Evolutionary conservation across 2,113 vertebrate genomes (phyloP).

Genomic region (Procapra przewalskii): DNA sequence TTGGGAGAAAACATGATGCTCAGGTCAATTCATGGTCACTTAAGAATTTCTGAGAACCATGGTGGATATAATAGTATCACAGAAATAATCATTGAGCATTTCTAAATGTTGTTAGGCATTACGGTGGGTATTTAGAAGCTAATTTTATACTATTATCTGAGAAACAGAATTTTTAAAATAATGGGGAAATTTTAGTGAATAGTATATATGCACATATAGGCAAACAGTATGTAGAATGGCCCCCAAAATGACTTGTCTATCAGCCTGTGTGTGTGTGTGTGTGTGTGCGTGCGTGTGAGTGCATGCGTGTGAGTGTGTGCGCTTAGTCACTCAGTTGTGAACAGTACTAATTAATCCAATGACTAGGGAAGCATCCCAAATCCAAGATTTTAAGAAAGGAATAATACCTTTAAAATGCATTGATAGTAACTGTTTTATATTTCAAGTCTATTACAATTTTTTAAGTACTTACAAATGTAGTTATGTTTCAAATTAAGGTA

Average conservation of each 20-base stretch:
- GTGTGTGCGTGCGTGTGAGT: rapidly evolving
- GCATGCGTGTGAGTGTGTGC: rapidly evolving
- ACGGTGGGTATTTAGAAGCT: neutral
- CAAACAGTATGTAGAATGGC: neutral
- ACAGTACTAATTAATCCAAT: neutral
- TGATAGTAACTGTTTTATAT: neutral
- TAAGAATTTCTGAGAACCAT: neutral
- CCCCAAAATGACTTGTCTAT: neutral
- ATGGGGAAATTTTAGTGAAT: neutral
- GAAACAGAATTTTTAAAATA: neutral
- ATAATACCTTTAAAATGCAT: neutral
- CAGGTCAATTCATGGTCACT: neutral
- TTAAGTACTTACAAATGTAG: neutral
- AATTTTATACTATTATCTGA: neutral
- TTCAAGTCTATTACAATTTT: neutral
- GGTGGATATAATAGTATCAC: neutral
- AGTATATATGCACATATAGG: neutral
- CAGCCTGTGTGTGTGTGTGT: neutral
- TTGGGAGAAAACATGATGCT: neutral
- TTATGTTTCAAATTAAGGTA: slow-evolving; percentile 31
- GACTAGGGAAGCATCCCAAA: neutral
- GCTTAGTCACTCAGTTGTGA: neutral
- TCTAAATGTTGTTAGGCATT: neutral
- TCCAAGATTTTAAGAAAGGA: neutral
- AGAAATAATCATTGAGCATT: neutral